Evolutionary conservation across 2,113 vertebrate genomes (phyloP), one percentile per base, ranked within the genome.

Genomic region (Edolisoma coerulescens): DNA sequence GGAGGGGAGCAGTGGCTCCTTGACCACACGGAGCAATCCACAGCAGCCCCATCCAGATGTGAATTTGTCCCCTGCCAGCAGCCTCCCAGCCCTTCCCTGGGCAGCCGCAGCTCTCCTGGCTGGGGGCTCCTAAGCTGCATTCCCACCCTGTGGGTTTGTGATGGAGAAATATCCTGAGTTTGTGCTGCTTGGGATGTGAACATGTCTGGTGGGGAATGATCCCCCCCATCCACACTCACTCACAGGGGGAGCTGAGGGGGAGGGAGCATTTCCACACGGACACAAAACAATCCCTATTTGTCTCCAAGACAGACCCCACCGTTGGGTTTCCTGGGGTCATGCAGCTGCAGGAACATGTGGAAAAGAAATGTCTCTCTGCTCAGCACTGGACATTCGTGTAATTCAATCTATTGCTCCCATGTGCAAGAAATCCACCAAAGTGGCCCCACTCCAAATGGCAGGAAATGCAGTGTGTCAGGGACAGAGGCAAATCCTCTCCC

Each of bases 371-470:
- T 67, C 47, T 96, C 95, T 94, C 88, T 94, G 63, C 68, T 77
- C 68, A 71, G 89, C 93, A 28, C 86, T 93, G 91, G 97, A 95
- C 95, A 96, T 91, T 82, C 11, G 37, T 88, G 95, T 91, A 97
- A 97, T 95, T 96, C 96, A 96, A 96, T 97, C 95, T 95, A 96
- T 97, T 96, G 95, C 88, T 97, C 97, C 96, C 95, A 95, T 95
- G 96, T 93, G 95, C 91, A 30, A 93, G 80, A 96, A 96, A 95
- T 80, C 86, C 94, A 96, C 96, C 95, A 87, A 69, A 78, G 81
- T 64, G 96, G 96, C 95, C 85, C 88, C 92, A 35, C 53, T 95
- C 96, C 96, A 93, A 87, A 87, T 69, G 33, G 0, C 88, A 65
- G 88, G 84, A 96, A 94, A 84, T 10, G 21, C 39, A 30, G 87